Conservation (phyloP, 2,797 vertebrate genomes). For the Scolopax bukidnonensis region DNA sequence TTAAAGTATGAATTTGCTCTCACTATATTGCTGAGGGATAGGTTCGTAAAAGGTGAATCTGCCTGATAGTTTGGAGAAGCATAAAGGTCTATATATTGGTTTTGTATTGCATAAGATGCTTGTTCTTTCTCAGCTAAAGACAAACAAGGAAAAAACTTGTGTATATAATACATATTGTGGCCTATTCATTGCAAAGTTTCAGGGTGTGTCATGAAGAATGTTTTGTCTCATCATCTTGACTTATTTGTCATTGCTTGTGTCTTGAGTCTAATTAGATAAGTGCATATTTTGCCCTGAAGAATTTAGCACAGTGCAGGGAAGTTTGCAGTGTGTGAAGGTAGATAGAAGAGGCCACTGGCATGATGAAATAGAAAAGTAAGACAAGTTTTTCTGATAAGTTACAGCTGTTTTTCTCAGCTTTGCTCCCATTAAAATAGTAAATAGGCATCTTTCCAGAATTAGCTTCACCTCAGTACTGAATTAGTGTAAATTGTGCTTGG, state of each 20-base stretch:
- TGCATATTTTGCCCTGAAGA: neutral
- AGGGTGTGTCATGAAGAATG: neutral
- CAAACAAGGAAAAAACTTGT: neutral
- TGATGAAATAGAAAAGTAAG: neutral
- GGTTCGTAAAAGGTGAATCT: neutral
- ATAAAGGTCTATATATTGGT: neutral
- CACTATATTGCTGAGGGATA: neutral
- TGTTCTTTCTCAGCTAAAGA: neutral
- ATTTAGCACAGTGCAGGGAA: neutral
- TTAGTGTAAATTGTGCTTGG: neutral
- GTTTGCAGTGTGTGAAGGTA: neutral
- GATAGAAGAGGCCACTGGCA: neutral
- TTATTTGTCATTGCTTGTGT: neutral
- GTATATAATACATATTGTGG: neutral
- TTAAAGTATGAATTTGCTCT: neutral
- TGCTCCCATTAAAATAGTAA: neutral
- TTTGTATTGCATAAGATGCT: neutral
- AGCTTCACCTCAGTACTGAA: neutral
- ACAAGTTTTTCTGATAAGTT: neutral
- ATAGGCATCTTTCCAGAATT: neutral
- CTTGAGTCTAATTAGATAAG: neutral
- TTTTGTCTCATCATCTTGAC: neutral
- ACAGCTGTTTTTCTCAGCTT: neutral
- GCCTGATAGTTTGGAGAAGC: neutral
- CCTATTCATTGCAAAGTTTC: neutral